Evolutionary conservation across 2,113 vertebrate genomes (phyloP).

Genomic region (Chamaetylas fuelleborni): DNA sequence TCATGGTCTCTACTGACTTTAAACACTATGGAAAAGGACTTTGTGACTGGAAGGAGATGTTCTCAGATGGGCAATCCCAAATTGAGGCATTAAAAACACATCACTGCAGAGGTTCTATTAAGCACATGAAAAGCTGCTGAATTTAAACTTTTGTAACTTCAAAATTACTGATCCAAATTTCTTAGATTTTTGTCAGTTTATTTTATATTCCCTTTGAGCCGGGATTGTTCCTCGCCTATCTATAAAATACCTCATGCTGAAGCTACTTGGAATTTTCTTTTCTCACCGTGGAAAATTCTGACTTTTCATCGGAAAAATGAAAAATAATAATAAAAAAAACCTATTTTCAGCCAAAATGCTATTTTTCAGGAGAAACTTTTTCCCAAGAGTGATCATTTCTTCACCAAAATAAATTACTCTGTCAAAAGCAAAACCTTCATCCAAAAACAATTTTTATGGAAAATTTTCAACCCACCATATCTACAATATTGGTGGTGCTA

Average conservation of each 20-base stretch:
- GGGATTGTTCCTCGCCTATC: constrained; percentile 2
- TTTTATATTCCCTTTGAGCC: constrained; percentile 21
- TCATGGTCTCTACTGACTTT: constrained; percentile 46
- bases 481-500: background rate
- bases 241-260: constrained; percentile 40
- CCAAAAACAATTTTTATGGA: background rate
- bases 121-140: constrained; percentile 13
- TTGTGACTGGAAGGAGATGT: constrained; percentile 30
- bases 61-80: constrained; percentile 52
- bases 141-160: constrained; percentile 41
- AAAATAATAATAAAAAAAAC: constrained; percentile 11
- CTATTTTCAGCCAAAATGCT: background rate
- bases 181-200: constrained; percentile 34
- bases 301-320: constrained; percentile 14
- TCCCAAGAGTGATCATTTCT: background rate
- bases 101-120: constrained; percentile 22
- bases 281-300: constrained; percentile 14
- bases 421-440: constrained; percentile 10
- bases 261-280: constrained; percentile 49
- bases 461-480: background rate
- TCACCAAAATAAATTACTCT: constrained; percentile 38
- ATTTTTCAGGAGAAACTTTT: constrained; percentile 10
- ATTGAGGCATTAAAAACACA: constrained; percentile 20
- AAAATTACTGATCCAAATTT: constrained; percentile 34
- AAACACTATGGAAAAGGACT: constrained; percentile 49